Percentiles rank a stretch among this genome's conserved stretches.
Conservation (phyloP, 2,888 invertebrate genomes). For the Cryptocheilus praepositus region DNA sequence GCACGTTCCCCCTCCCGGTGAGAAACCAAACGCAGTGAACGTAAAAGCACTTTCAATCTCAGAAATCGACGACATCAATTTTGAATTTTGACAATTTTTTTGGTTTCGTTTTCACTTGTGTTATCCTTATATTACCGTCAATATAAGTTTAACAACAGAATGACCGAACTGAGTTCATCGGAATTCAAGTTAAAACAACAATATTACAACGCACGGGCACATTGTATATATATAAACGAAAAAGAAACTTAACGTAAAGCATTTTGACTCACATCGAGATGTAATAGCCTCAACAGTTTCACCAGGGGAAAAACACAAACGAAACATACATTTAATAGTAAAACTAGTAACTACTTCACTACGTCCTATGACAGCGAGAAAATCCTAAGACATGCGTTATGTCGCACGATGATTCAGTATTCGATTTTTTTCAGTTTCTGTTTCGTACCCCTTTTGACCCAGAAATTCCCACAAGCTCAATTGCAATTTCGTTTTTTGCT, state of each 20-base stretch:
- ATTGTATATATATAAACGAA: constrained; percentile 43
- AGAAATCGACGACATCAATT: constrained; percentile 71
- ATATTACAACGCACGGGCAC: constrained; percentile 54
- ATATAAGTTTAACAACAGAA: constrained; percentile 66
- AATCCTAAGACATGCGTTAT: constrained; percentile 71
- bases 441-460: constrained; percentile 40
- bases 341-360: constrained; percentile 72
- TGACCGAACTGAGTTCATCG: constrained; percentile 37
- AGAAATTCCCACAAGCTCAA: constrained; percentile 26
- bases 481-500: constrained; percentile 40
- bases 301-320: constrained; percentile 74
- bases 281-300: constrained; percentile 73
- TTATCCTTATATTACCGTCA: constrained; percentile 69
- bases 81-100: constrained; percentile 73
- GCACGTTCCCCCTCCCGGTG: constrained; percentile 64
- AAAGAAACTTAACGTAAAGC: constrained; percentile 67
- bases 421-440: constrained; percentile 28
- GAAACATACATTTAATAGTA: constrained; percentile 72
- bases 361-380: constrained; percentile 71
- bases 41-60: constrained; percentile 58
- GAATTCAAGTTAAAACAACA: constrained; percentile 47
- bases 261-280: constrained; percentile 65
- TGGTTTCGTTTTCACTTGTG: constrained; percentile 47
- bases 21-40: constrained; percentile 68
- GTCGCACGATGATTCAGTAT: constrained; percentile 47